These are phyloP conservation scores for Lasiurus borealis DNA, from an alignment of 2,113 vertebrate species.

Conservation along the genomic window DNA sequence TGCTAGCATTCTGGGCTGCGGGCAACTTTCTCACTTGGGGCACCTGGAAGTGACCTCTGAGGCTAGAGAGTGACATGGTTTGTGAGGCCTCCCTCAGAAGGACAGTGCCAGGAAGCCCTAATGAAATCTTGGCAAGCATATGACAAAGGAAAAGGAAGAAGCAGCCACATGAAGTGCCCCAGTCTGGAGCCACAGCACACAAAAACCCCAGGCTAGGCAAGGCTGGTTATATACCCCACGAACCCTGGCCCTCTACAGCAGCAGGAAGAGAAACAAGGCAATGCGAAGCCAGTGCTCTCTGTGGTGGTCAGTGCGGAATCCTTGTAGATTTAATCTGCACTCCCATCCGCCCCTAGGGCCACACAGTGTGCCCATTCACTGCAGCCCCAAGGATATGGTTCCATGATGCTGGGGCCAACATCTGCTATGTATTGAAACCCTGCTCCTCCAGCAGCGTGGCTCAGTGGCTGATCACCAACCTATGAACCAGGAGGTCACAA, in stretches of 20 bases:
- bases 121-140: slow-evolving; percentile 72
- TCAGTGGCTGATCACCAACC: no score
- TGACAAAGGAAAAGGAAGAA: slow-evolving; percentile 50
- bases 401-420: slow-evolving; percentile 53
- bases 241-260: neutral
- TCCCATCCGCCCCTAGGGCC: no score
- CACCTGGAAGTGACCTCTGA: slow-evolving; percentile 70
- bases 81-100: slow-evolving; percentile 45
- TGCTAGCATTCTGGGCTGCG: slow-evolving; percentile 28
- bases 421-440: neutral
- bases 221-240: no score
- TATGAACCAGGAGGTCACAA: no score
- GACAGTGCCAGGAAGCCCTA: slow-evolving; percentile 64
- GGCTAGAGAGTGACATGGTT: slow-evolving; percentile 63
- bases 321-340: neutral
- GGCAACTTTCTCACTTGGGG: slow-evolving; percentile 54
- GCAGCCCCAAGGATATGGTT: slow-evolving; percentile 20
- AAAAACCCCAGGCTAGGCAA: no score
- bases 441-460: no score
- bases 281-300: neutral
- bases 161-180: slow-evolving; percentile 50
- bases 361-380: neutral
- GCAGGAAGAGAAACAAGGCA: neutral
- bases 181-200: neutral
- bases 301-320: neutral